Evolutionary conservation across 1,140 invertebrate species (phyloP).

Genomic region (Euura saliciscinereae): DNA sequence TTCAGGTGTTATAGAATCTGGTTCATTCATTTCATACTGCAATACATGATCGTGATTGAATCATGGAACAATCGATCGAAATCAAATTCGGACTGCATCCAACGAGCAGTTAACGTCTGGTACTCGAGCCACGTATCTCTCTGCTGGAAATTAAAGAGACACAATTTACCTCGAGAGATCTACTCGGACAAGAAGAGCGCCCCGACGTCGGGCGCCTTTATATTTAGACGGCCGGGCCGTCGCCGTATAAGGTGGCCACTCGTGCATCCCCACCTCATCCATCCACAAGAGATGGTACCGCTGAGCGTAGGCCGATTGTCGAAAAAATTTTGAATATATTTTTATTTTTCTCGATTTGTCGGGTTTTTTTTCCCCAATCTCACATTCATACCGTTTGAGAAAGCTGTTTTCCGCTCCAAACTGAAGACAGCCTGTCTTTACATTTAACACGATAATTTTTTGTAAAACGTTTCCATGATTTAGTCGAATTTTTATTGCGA

Average conservation of each 20-base stretch:
- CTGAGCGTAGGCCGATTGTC: neutral
- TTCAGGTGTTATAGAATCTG: too few species aligned
- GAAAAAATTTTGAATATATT: neutral
- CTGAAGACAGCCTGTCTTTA: neutral
- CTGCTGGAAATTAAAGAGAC: neutral
- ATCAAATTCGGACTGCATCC: neutral
- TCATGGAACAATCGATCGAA: neutral
- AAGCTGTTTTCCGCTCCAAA: neutral
- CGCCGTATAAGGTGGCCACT: slow-evolving; percentile 57
- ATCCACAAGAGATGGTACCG: neutral
- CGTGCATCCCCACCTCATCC: slow-evolving; percentile 26
- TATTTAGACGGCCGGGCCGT: slow-evolving; percentile 59
- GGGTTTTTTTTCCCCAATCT: neutral
- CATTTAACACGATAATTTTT: neutral
- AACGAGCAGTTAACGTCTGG: neutral
- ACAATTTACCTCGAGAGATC: slow-evolving; percentile 12
- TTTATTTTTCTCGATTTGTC: neutral
- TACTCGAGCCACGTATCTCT: neutral
- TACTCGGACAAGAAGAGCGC: slow-evolving; percentile 29
- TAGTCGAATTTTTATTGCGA: too few species aligned
- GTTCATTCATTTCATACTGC: too few species aligned
- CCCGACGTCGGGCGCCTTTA: slow-evolving; percentile 51
- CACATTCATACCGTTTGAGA: too few species aligned
- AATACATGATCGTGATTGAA: too few species aligned
- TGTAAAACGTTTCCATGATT: neutral